Evolutionary conservation across 53 echinoderm and acorn worm genomes (phyloP).

Genomic region (Crossaster papposus): DNA sequence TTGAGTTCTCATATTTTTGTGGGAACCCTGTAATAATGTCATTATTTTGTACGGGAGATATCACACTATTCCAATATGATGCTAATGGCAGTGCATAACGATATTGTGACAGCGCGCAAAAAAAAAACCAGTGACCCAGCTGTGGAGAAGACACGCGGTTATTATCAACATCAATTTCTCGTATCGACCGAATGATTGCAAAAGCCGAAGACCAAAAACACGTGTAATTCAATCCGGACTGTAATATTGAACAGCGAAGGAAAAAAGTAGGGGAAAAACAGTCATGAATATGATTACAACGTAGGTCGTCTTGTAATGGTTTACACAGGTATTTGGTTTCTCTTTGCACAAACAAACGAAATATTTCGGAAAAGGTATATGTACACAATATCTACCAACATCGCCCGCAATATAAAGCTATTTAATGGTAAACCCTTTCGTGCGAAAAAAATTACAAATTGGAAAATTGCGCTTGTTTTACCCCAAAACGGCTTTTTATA

Average conservation of each 20-base stretch:
- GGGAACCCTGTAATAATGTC: too few species aligned
- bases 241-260: conserved; percentile 15
- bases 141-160: not conserved
- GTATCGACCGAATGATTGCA: not conserved
- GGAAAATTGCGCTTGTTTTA: too few species aligned
- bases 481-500: too few species aligned
- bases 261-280: not conserved
- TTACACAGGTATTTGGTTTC: not conserved
- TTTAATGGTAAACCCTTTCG: too few species aligned
- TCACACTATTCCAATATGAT: too few species aligned
- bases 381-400: too few species aligned
- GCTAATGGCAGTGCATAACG: not conserved
- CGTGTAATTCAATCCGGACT: conserved; percentile 18
- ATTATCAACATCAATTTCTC: conserved; percentile 12
- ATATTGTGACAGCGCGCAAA: not conserved
- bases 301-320: not conserved
- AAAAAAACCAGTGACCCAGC: conserved; percentile 4
- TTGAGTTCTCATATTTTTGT: too few species aligned
- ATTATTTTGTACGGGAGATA: too few species aligned
- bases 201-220: conserved; percentile 23
- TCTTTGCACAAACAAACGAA: too few species aligned
- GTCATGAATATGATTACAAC: conserved; percentile 5
- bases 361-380: too few species aligned
- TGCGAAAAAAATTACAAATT: too few species aligned
- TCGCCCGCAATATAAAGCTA: too few species aligned